phyloP scores from a whole-genome alignment of 2,797 vertebrate species.

The Channallabes apus region DNA sequence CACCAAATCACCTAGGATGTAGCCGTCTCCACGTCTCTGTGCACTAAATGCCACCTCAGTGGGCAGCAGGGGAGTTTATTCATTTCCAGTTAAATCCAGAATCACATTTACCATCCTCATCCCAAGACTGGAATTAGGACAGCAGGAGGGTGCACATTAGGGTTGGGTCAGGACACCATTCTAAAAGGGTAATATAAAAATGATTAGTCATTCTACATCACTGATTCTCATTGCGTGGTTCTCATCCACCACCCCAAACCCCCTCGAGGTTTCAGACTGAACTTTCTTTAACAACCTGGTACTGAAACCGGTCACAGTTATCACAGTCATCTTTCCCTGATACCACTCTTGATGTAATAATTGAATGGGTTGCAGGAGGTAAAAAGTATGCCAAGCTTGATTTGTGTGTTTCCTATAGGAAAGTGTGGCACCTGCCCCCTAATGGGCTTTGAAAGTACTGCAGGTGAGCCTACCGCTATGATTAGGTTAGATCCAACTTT shows the following conservation, averaged over 20 bases:
- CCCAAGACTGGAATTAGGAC: background rate
- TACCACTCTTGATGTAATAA: background rate
- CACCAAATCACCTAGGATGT: slow-evolving; percentile 9
- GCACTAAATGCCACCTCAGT: slow-evolving; percentile 6
- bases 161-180: background rate
- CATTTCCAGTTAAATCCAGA: slow-evolving; percentile 20
- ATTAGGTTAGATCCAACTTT: too few relatives aligned
- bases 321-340: background rate
- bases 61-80: slow-evolving; percentile 14
- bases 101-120: slow-evolving; percentile 6
- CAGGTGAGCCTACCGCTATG: too few relatives aligned
- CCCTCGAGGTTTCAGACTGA: background rate
- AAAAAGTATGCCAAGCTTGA: background rate
- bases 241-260: too few relatives aligned
- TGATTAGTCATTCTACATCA: slow-evolving; percentile 21
- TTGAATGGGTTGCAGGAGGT: background rate
- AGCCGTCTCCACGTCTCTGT: background rate
- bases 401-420: background rate
- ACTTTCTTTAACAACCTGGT: background rate
- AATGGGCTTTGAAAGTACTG: too few relatives aligned
- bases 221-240: background rate
- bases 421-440: too few relatives aligned
- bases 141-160: background rate
- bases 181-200: slow-evolving; percentile 31
- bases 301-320: too few relatives aligned